Percentiles rank a stretch among this genome's conserved stretches.
Evolutionary conservation across 2,113 vertebrate genomes (phyloP).

Genomic region (Hystrix brachyura): DNA sequence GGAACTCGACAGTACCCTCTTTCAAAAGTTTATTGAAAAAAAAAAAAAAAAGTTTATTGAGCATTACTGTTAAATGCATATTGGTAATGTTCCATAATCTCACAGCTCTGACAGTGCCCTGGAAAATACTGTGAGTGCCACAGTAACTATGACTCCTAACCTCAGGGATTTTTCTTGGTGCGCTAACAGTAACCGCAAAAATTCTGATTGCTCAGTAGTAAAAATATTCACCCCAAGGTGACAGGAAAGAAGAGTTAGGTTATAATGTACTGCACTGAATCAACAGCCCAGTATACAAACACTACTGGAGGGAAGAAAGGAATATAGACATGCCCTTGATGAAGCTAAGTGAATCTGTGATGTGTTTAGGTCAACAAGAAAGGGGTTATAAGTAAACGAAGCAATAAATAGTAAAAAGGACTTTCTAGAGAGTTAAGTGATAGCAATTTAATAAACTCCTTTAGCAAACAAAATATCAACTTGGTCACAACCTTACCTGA

Average conservation of each 20-base stretch:
- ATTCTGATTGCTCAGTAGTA: background rate
- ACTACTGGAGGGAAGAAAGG: background rate
- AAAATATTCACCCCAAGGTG: background rate
- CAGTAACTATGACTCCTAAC: background rate
- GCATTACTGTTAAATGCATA: background rate
- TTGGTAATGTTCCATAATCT: no score
- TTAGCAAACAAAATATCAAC: background rate
- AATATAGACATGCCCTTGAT: background rate
- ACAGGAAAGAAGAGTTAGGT: background rate
- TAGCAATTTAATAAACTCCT: background rate
- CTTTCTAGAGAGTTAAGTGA: background rate
- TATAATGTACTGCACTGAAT: background rate
- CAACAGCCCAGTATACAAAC: background rate
- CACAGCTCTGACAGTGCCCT: background rate
- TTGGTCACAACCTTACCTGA: constrained; percentile 89
- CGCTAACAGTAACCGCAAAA: background rate
- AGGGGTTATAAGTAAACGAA: background rate
- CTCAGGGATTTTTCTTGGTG: background rate
- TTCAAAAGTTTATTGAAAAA: background rate
- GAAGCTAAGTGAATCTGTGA: background rate
- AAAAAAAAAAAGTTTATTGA: background rate
- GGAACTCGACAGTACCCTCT: background rate
- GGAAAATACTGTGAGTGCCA: background rate
- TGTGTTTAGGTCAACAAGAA: background rate
- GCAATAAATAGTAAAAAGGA: background rate